phyloP scores from a whole-genome alignment of 2,113 vertebrate species.

The Microtus montanus region DNA sequence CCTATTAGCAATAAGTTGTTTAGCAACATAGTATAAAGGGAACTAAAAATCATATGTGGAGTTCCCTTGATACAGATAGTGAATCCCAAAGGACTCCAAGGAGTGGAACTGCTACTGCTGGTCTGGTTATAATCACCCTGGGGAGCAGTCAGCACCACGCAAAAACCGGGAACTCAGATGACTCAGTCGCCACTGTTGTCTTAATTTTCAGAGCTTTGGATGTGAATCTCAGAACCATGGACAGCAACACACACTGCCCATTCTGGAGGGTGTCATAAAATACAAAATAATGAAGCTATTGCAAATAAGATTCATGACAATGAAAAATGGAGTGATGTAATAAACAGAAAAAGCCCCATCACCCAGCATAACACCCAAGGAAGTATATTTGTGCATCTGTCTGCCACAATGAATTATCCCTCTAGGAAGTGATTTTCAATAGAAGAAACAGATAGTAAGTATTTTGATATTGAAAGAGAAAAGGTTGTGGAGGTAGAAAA shows the following conservation, averaged over 20 bases:
- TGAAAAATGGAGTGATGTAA: not conserved
- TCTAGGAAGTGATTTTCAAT: not conserved
- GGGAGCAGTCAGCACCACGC: not conserved
- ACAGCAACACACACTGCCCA: not conserved
- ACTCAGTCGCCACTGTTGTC: not conserved
- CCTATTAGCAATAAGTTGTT: not conserved
- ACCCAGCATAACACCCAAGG: not conserved
- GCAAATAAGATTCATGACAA: not conserved
- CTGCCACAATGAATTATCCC: not conserved
- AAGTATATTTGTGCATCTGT: not conserved
- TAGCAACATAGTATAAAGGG: not conserved
- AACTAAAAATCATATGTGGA: not conserved
- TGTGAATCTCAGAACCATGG: not conserved
- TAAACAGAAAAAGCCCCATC: not conserved
- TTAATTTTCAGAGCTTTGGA: not conserved
- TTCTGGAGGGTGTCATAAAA: not conserved
- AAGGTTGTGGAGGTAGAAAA: accelerated
- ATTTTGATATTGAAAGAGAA: not conserved
- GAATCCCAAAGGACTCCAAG: not conserved
- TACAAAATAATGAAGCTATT: not conserved
- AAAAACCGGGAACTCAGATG: not conserved
- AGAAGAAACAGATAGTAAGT: no score
- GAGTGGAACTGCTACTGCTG: not conserved
- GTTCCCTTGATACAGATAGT: not conserved
- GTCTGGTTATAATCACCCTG: not conserved